Conservation (phyloP, 2,888 invertebrate genomes). For the Sarcophaga subvicina region DNA sequence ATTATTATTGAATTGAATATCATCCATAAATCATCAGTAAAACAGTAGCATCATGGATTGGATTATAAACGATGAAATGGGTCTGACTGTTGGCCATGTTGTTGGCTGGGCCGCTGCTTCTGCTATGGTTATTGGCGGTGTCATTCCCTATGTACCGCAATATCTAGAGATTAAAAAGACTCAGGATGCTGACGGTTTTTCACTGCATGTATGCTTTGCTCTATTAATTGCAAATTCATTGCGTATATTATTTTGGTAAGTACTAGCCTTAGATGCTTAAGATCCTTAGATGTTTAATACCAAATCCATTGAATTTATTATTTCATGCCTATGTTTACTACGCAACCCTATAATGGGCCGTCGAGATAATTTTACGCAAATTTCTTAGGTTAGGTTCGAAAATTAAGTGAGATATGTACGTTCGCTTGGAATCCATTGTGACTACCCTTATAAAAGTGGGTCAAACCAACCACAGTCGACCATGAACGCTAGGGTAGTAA, state of each 20-base stretch:
- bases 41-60: constrained; percentile 86
- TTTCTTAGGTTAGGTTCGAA: too few relatives aligned
- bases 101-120: constrained; percentile 91
- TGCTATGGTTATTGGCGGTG: constrained; percentile 97
- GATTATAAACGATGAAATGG: constrained; percentile 89
- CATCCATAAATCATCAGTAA: background rate
- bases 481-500: too few relatives aligned
- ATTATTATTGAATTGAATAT: background rate
- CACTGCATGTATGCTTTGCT: constrained; percentile 97
- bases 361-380: too few relatives aligned
- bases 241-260: constrained; percentile 98
- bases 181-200: constrained; percentile 98
- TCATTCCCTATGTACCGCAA: constrained; percentile 97
- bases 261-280: constrained; percentile 5
- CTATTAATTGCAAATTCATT: constrained; percentile 97
- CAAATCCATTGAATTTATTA: too few relatives aligned
- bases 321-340: too few relatives aligned
- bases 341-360: too few relatives aligned
- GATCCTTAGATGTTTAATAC: too few relatives aligned
- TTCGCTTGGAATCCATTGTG: too few relatives aligned
- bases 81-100: constrained; percentile 88
- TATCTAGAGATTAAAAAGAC: constrained; percentile 95
- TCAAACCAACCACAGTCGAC: too few relatives aligned
- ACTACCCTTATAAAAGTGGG: too few relatives aligned
- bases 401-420: too few relatives aligned